Conservation (phyloP, 2,888 invertebrate species). For the Pedicia rivosa region DNA sequence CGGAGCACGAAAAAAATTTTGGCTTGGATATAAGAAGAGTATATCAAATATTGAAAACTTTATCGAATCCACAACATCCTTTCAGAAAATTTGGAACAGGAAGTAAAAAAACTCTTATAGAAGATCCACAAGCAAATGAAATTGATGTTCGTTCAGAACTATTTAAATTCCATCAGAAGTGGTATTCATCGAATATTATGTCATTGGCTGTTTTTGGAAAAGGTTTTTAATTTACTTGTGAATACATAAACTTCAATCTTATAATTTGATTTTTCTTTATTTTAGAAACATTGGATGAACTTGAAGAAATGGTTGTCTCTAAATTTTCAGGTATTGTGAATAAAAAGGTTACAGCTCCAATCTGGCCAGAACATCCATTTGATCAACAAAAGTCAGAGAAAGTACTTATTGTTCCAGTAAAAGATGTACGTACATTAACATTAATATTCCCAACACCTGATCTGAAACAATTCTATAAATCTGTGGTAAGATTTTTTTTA, state of each 20-base stretch:
- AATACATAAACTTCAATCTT: constrained; percentile 2
- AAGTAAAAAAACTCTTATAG: constrained; percentile 66
- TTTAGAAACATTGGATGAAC: constrained; percentile 70
- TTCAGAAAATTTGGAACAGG: constrained; percentile 92
- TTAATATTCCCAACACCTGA: constrained; percentile 87
- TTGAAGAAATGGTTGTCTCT: constrained; percentile 62
- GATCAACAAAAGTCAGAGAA: constrained; percentile 53
- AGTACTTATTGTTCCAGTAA: constrained; percentile 71
- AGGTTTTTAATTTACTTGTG: constrained; percentile 38
- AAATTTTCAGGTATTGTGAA: constrained; percentile 67
- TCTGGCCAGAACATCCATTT: constrained; percentile 71
- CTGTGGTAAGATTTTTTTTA: constrained; percentile 46
- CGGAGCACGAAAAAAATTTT: constrained; percentile 91
- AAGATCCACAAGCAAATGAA: constrained; percentile 60
- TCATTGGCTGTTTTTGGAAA: constrained; percentile 75
- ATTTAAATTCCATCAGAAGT: constrained; percentile 76
- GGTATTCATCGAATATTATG: constrained; percentile 96
- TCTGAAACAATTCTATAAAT: constrained; percentile 61
- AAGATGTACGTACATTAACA: constrained; percentile 71
- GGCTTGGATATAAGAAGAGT: constrained; percentile 78
- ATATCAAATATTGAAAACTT: constrained; percentile 75
- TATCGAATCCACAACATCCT: constrained; percentile 61
- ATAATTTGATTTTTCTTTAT: constrained; percentile 2
- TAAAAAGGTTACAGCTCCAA: constrained; percentile 49
- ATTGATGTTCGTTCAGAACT: constrained; percentile 75